Evolutionary conservation across 2,113 vertebrate genomes (phyloP), one percentile per base, ranked within the genome.

Genomic region (Dipodomys stephensi): DNA sequence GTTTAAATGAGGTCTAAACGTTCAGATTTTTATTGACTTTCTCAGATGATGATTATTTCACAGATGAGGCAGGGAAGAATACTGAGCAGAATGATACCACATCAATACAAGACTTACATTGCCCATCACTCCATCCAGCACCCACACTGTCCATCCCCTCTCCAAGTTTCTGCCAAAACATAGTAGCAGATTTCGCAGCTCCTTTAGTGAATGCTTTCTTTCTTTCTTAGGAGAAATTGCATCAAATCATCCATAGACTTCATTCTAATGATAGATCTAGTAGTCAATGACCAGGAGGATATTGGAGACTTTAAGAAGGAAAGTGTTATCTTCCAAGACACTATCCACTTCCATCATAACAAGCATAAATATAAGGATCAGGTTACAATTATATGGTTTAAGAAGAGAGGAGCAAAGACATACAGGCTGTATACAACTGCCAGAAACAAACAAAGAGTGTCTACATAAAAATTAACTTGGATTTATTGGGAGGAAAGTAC

Each of bases 401-500:
- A 94, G 96, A 88, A 32, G 13, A 91, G 89, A 94, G 90, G 6
- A 0, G 18, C 62, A 68, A 83, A 72, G 27, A 49, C 49, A 49
- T 49, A 49, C 49, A 49, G 8, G 8, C 49, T 49, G 27, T 81
- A 49, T 96, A 88, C 96, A 92, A 53, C 44, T 57, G 44, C 72
- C 44, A 60, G 88, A 96, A 90, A 69, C 49, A 89, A 83, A 83
- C 78, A 85, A 80, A 11, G 71, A 84, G 73, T 13, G 72, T 92
- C 79, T 83, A 65, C 88, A 28, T 74, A 49, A 49, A 49, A 49
- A 49, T 49, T 10, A 9, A 49, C 49, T 49, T 72, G 82, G 60
- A 1, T 74, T 92, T 95, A 68, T 96, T 90, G 64, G n/a, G 12
- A 15, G 12, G 89, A 76, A 91, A 96, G 92, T 89, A 94, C 49